Percentiles rank a stretch among this genome's conserved stretches.
Conservation (phyloP, 2,888 invertebrate species). For the Cephus nigrinus region DNA sequence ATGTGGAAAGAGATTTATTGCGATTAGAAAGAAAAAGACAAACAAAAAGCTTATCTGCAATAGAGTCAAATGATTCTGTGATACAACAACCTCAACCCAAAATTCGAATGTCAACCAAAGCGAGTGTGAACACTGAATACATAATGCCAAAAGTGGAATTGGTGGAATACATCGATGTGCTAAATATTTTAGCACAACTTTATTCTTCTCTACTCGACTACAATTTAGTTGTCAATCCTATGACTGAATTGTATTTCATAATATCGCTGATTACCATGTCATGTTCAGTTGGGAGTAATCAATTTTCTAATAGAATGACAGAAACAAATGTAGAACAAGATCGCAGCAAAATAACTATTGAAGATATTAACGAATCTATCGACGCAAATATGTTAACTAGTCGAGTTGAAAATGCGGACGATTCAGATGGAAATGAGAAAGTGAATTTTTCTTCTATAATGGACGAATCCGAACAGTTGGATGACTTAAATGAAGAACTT, state of each 20-base stretch:
- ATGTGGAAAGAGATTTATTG: slow-evolving; percentile 47
- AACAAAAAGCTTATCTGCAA: slow-evolving; percentile 31
- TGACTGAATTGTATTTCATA: slow-evolving; percentile 77
- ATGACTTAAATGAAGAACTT: slow-evolving; percentile 39
- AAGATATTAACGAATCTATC: not conserved
- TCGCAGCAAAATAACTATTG: not conserved
- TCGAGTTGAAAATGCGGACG: not conserved
- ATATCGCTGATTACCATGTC: slow-evolving; percentile 74
- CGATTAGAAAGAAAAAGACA: slow-evolving; percentile 50
- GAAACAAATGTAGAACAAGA: slow-evolving; percentile 17
- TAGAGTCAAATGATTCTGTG: slow-evolving; percentile 20
- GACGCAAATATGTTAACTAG: not conserved
- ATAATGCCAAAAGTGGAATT: slow-evolving; percentile 65
- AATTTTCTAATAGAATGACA: slow-evolving; percentile 12
- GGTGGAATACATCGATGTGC: slow-evolving; percentile 68
- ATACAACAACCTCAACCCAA: slow-evolving; percentile 12
- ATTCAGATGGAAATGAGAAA: not conserved
- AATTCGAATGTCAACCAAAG: slow-evolving; percentile 24
- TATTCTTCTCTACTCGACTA: slow-evolving; percentile 72
- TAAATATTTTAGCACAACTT: slow-evolving; percentile 71
- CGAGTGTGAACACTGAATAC: slow-evolving; percentile 39
- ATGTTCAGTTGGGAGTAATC: slow-evolving; percentile 25
- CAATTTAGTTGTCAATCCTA: slow-evolving; percentile 74
- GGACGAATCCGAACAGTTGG: slow-evolving; percentile 10
- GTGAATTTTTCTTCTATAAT: not conserved